Evolutionary conservation across 2,888 invertebrate genomes (phyloP).

Genomic region (Cataglyphis rosenhaueri): DNA sequence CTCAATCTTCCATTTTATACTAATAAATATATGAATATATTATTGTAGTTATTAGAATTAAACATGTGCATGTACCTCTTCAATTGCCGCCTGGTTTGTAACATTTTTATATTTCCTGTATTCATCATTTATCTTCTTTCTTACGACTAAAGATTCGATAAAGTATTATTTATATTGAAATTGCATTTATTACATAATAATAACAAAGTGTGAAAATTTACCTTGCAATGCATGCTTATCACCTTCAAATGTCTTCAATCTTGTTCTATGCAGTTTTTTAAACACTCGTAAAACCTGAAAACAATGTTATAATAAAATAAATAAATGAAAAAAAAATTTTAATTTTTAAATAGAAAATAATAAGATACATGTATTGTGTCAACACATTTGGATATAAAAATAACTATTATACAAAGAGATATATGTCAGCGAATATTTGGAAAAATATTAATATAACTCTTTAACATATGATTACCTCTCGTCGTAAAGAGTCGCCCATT

Average conservation of each 20-base stretch:
- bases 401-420: background rate
- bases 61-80: constrained; percentile 87
- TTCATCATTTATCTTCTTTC: constrained; percentile 92
- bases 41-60: constrained; percentile 22
- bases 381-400: background rate
- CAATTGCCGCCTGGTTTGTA: constrained; percentile 87
- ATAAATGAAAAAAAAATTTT: background rate
- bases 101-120: constrained; percentile 90
- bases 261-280: constrained; percentile 90
- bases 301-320: background rate
- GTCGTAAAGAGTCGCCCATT: constrained; percentile 31
- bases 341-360: background rate
- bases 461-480: constrained; percentile 12
- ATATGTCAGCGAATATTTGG: background rate
- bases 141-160: constrained; percentile 85
- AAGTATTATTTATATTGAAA: constrained; percentile 36
- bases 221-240: constrained; percentile 88
- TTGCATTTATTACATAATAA: background rate
- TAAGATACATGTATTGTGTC: background rate
- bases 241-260: constrained; percentile 89
- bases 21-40: background rate
- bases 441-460: background rate
- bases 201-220: constrained; percentile 69
- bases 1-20: background rate
- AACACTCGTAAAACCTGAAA: constrained; percentile 89